Base-by-base conservation (phyloP, 2,888 invertebrate genomes). In the Portevinia maculata region DNA sequence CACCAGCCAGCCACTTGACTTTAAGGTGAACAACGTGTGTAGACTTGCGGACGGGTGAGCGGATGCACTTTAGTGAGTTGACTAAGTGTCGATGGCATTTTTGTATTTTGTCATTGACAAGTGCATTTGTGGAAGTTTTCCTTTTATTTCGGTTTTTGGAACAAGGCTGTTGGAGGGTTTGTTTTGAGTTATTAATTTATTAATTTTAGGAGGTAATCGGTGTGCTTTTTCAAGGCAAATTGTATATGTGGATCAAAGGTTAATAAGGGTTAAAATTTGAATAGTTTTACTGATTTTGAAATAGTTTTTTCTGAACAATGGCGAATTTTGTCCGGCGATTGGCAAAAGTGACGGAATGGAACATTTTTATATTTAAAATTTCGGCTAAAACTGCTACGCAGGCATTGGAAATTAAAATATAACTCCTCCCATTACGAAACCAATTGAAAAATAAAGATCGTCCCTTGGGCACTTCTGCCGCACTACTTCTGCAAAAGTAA, bases 61-160 rank as follows among this genome's bases (percentile, higher is more conserved):
- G 70, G 70, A 76, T 81, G 81, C 81, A 81, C 55, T 75, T 71
- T 37, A 30, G 28, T 8, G 41, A 73, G 76, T 81, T 76, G 52
- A 65, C 75, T 81, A 39, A 76, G 81, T 76, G 81, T 81, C 81
- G 81, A 81, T 81, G 81, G 76, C 81, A 81, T 81, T 76, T 81
- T 81, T 76, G 70, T 76, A 70, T 59, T 67, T 60, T 81, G 70
- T 75, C 81, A 76, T 71, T 76, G 81, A 71, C 76, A 76, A 76
- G 81, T 81, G 81, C 76, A 81, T 65, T 75, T 81, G 76, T 65
- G 44, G 64, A 71, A 76, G 76, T 71, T 70, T 70, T 81, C 21
- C 73, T 50, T 65, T 55, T 59, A 37, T 57, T 52, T n/a, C 9
- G n/a, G 32, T 69, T 78, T 79, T 59, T 52, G 73, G 79, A 64